Evolutionary conservation across 2,113 vertebrate genomes (phyloP), one percentile per base, ranked within the genome.

Genomic region (Clarias batrachus): DNA sequence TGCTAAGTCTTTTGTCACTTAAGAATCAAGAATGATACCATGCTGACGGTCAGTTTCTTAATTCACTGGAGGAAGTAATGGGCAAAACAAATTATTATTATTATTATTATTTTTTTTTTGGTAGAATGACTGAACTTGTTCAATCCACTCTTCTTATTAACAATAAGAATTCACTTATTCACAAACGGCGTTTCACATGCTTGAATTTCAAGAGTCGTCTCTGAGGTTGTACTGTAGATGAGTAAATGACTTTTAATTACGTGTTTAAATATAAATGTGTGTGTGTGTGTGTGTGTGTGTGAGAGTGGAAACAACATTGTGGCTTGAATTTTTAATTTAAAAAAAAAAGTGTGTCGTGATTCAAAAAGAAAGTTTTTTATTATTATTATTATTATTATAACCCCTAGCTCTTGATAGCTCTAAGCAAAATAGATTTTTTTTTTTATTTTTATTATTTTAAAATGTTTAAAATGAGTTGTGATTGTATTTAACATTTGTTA

Each of bases 401-500:
- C 6, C 48, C 48, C 37, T 54, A 68, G 70, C 23, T 4, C 54
- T 85, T 12, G 73, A 41, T 48, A 33, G 37, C 59, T 54, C 76
- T 66, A 17, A 85, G 62, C 6, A 82, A 62, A 16, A 79, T 60
- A 56, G 84, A 23, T 54, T 27, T 27, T 76, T 79, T 57, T 27
- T 77, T 84, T 41, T 85, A 78, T 85, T n/a, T n/a, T n/a, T 68
- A 33, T 33, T 33, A 33, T 33, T 81, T 77, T 77, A 87, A 25
- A 68, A 52, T 87, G 80, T 3, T 3, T 11, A 4, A 86, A 3
- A 33, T 30, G 6, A 8, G 6, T 48, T 48, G 14, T 88, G 56
- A 83, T 80, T 1, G n/a, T 86, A 86, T 89, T 87, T 87, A 87
- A 85, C 82, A 80, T 63, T 76, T 19, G 37, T 30, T 62, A 12